A percentile compares a stretch with the other conserved stretches of the same genome.
Evolutionary conservation across 2,888 invertebrate genomes (phyloP).

Genomic region (Adineta ricciae): DNA sequence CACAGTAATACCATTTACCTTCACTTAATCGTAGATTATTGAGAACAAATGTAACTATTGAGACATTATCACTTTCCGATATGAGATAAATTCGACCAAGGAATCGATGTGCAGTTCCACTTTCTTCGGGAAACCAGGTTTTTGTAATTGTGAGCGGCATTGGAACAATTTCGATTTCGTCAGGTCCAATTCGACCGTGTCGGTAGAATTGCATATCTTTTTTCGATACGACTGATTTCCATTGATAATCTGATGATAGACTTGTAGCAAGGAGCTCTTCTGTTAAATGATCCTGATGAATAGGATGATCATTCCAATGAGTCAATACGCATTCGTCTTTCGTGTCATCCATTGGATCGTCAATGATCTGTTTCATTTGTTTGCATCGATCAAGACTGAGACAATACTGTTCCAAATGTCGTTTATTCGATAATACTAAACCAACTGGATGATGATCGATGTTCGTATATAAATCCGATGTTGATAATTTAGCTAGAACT

Average conservation of each 20-base stretch:
- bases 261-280: no score
- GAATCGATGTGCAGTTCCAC: neutral
- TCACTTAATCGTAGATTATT: neutral
- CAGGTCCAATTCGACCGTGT: neutral
- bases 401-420: neutral
- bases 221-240: neutral
- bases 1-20: slow-evolving; percentile 16
- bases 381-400: neutral
- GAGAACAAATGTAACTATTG: neutral
- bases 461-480: neutral
- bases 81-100: neutral
- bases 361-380: neutral
- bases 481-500: neutral
- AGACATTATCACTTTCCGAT: accelerated
- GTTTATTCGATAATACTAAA: neutral
- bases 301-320: no score
- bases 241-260: no score
- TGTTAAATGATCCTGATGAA: no score
- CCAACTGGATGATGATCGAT: neutral
- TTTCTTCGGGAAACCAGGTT: neutral
- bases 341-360: neutral
- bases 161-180: neutral
- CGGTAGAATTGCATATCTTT: neutral
- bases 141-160: neutral
- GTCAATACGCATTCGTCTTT: no score